Base-by-base conservation (phyloP, 2,113 vertebrate species). In the Axis porcinus region DNA sequence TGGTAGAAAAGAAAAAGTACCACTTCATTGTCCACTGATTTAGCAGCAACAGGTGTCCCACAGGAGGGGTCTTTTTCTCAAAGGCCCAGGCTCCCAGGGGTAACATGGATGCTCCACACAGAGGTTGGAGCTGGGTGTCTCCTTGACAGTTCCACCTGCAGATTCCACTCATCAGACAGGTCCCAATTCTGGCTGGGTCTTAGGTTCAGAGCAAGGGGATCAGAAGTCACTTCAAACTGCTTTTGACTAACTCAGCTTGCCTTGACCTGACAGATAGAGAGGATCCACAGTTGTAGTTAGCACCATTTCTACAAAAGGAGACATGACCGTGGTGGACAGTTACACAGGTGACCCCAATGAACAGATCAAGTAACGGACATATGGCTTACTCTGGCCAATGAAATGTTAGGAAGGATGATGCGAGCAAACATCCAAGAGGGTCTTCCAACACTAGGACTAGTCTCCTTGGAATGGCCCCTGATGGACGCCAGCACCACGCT, bases 271-370 rank as follows among this genome's bases (percentile, higher is more conserved):
- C 33, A 54, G 85, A 17, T 27, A 13, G 7, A 10, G 28, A 50
- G 4, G 28, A 11, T 30, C 21, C 45, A 78, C 28, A 40, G 23
- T 7, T 36, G 47, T 57, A 58, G 58, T 36, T 19, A 21, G 40
- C 25, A 6, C 10, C 19, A 82, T 83, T 83, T 60, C 74, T 88
- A 52, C 79, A 92, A 50, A 67, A 30, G 54, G 19, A 83, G 74
- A n/a, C 40, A 25, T 7, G 2, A 83, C 28, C 28, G 12, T 21
- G 19, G 30, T 58, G 17, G n/a, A 40, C 55, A 91, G 30, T 45
- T 60, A 14, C 30, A 12, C 21, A 0, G 13, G 47, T 12, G 36
- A 40, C 27, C 19, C n/a, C 43, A 28, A 0, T 0, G 30, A 33
- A 12, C 15, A 16, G 30, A 9, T 30, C 33, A 25, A 13, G 36